phyloP scores from a whole-genome alignment of 2,113 vertebrate genomes.

The Ovibos moschatus region DNA sequence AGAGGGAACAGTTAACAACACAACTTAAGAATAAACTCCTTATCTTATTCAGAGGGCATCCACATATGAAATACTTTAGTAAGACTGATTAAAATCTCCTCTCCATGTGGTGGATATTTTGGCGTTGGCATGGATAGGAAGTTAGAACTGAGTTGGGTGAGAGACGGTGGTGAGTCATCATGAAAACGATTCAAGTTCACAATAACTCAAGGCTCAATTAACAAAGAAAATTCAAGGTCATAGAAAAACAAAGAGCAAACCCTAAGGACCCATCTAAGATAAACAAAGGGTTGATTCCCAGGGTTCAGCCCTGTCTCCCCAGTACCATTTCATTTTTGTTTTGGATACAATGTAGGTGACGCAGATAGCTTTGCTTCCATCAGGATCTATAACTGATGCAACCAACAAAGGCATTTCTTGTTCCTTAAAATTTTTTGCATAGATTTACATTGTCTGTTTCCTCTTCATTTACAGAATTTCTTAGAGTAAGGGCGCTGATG shows the following conservation, averaged over 20 bases:
- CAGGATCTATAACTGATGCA: constrained; percentile 53
- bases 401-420: constrained; percentile 62
- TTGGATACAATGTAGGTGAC: neutral
- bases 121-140: neutral
- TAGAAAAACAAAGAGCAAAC: neutral
- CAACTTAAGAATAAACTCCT: neutral
- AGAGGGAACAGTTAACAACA: neutral
- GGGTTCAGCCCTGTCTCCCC: neutral
- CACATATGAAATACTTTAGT: neutral
- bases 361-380: neutral
- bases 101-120: neutral
- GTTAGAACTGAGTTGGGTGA: neutral
- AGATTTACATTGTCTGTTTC: constrained; percentile 28
- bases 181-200: neutral
- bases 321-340: neutral
- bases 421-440: constrained; percentile 56
- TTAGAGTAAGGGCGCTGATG: neutral
- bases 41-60: neutral
- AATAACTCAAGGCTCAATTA: neutral
- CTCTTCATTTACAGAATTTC: constrained; percentile 42
- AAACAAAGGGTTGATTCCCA: neutral
- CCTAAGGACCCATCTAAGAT: neutral
- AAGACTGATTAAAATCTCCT: neutral
- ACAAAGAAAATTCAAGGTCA: neutral
- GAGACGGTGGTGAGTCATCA: neutral